Conservation (phyloP, 2,797 vertebrate species). For the Liparis tanakae region DNA sequence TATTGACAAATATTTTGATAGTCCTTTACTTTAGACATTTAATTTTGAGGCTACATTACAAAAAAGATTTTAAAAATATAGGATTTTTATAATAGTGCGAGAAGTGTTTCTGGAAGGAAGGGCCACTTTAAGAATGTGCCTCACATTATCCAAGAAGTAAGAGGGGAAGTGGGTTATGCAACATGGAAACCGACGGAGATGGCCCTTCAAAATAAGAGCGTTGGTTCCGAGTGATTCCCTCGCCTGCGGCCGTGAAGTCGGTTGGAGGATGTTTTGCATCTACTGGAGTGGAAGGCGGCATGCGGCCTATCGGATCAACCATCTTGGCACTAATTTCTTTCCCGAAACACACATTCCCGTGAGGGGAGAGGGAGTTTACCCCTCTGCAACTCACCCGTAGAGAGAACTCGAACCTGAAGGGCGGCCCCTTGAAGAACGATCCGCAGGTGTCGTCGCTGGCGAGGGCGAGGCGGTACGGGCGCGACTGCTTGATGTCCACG, state of each 20-base stretch:
- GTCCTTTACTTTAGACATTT: slow-evolving; percentile 2
- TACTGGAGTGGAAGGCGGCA: not conserved
- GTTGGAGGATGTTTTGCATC: not conserved
- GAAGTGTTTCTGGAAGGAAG: not conserved
- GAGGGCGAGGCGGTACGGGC: slow-evolving; percentile 90
- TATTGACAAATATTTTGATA: not conserved
- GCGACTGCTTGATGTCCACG: slow-evolving; percentile 91
- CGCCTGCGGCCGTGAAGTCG: not conserved
- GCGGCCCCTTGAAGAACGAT: slow-evolving; percentile 92
- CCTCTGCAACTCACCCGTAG: slow-evolving; percentile 82
- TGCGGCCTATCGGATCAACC: not conserved
- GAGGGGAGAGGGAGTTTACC: not conserved
- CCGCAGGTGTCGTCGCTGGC: slow-evolving; percentile 90
- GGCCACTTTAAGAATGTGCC: slow-evolving; percentile 18
- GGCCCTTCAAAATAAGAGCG: not conserved
- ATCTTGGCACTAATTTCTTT: not conserved
- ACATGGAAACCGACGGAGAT: slow-evolving; percentile 25
- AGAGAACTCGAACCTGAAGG: slow-evolving; percentile 95
- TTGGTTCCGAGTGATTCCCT: not conserved
- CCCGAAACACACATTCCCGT: slow-evolving; percentile 9
- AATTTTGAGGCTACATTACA: not conserved
- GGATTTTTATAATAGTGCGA: too few species aligned
- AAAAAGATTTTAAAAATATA: too few species aligned
- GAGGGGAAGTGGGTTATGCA: slow-evolving; percentile 54
- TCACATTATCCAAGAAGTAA: slow-evolving; percentile 28